phyloP scores from a whole-genome alignment of 1,140 invertebrate species.

The Atta cephalotes region DNA sequence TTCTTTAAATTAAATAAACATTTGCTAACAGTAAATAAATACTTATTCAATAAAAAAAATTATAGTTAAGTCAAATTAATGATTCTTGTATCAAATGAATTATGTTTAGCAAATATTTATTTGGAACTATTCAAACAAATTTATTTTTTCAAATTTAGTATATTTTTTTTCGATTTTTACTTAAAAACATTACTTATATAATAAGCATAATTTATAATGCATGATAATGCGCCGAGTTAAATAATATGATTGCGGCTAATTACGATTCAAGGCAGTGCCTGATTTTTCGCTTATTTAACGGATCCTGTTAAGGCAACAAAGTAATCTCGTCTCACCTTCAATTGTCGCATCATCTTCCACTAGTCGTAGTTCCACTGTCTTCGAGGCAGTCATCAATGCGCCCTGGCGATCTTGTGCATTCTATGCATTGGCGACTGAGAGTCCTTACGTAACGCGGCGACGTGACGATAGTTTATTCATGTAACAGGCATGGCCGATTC shows the following conservation, averaged over 20 bases:
- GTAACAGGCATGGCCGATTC: constrained; percentile 73
- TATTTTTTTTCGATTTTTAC: not conserved
- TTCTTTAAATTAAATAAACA: no score
- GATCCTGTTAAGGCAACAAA: constrained; percentile 31
- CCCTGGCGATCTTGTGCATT: constrained; percentile 61
- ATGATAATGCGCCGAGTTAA: not conserved
- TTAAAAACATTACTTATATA: constrained; percentile 10
- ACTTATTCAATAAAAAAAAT: no score
- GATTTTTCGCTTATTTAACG: constrained; percentile 30
- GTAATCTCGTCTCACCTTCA: constrained; percentile 44
- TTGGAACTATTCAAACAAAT: no score
- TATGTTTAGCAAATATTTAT: no score
- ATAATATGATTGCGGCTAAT: constrained; percentile 29
- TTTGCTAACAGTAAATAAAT: no score
- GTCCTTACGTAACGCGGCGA: constrained; percentile 75
- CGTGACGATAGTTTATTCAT: constrained; percentile 77
- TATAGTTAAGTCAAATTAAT: no score
- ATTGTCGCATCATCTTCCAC: not conserved
- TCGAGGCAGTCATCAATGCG: constrained; percentile 15
- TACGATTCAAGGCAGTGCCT: not conserved
- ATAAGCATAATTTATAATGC: not conserved
- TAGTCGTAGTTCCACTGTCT: constrained; percentile 13
- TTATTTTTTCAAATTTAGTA: no score
- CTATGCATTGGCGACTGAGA: constrained; percentile 58
- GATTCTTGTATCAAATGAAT: no score